Evolutionary conservation across 2,797 vertebrate genomes (phyloP), one percentile per base, ranked within the genome.

Genomic region (Smutsia temminckii): DNA sequence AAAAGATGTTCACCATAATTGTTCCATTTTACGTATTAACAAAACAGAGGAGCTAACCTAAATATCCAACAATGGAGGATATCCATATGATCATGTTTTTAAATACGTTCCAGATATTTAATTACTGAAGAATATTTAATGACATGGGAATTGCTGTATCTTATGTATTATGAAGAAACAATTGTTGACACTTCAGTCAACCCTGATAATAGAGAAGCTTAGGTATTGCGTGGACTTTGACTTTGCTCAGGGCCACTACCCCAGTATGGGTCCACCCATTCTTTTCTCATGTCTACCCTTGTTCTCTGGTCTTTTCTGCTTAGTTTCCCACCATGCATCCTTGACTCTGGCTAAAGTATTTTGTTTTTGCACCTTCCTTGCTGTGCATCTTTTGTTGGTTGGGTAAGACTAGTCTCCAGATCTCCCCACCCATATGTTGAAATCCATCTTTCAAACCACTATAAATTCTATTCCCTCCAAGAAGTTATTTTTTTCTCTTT

Each of bases 71-170:
- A 75, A 27, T 80, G 29, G 59, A 92, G 18, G 8, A 64, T 78
- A 51, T 89, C 8, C 13, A 40, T 85, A 51, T 91, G 93, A 46
- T 92, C 29, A 55, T 61, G 34, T 85, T 46, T 29, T 84, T 71
- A 89, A 94, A 91, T 81, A 46, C 34, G n/a, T 77, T 53, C 10
- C 37, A 92, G 21, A 71, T 23, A 89, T 85, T 96, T 93, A 40
- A 59, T 59, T 75, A 89, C 77, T 78, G 51, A 93, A 86, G 17
- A 81, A 32, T 83, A 64, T 66, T 75, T 89, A 77, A 64, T 85
- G 66, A 74, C 27, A 42, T 57, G 5, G 29, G 12, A 57, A 83
- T 89, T 55, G 17, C 23, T 81, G 10, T 84, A n/a, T 72, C 16
- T 55, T 18, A 85, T 40, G 29, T 79, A 37, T 88, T 95, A 75